Evolutionary conservation across 2,113 vertebrate species (phyloP), one percentile per base, ranked within the genome.

Genomic region (Pteruthius melanotis): DNA sequence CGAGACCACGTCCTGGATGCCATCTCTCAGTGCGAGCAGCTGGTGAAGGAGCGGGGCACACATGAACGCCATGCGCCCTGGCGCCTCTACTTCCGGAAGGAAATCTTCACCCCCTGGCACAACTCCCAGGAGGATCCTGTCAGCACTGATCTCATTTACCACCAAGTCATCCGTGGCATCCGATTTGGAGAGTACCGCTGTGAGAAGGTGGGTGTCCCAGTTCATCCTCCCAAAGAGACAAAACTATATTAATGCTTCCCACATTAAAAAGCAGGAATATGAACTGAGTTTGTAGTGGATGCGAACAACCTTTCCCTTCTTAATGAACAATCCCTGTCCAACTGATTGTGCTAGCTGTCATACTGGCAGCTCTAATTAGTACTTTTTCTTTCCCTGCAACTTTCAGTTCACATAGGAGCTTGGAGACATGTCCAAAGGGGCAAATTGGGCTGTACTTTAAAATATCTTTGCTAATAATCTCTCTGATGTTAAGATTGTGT

Each of bases 81-180:
- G 99, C 98, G 99, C 7, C 97, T 99, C 53, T 98, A 98, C 96
- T 99, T 99, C 97, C 98, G 99, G 19, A 99, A 99, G 96, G 99
- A 99, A 93, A 97, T 99, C 96, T 99, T 99, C 95, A 98, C 98
- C 2, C 99, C 99, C 2, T 99, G 99, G 99, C 99, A 99, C 37
- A 97, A 98, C 97, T 98, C 98, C 95, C 94, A 27, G 17, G 96
- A 98, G 82, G 99, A 99, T 92, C 92, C 97, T 0, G 49, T 98
- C 93, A 99, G 99, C 98, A 99, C 99, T 0, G 98, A 99, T 33
- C 99, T 99, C 93, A 99, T 99, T 74, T 99, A 99, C 97, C 98
- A 90, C 87, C 99, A 99, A 95, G 81, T 99, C 91, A 97, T 99
- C 80, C 98, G 98, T 0, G 99, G 99, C 13, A 87, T 99, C 64